phyloP scores from a whole-genome alignment of 2,888 invertebrate genomes.

The Dryococelus australis region DNA sequence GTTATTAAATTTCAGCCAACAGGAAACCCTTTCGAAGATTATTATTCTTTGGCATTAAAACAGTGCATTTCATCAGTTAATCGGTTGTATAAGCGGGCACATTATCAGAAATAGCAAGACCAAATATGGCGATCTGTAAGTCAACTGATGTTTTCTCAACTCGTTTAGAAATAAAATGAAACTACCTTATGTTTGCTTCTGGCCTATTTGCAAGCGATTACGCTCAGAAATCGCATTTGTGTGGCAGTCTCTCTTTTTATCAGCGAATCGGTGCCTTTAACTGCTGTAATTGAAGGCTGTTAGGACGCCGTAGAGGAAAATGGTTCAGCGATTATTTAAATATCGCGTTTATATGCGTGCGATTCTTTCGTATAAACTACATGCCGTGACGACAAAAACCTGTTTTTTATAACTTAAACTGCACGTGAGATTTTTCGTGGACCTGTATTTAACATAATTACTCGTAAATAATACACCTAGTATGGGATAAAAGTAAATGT shows the following conservation, averaged over 20 bases:
- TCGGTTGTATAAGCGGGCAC: too few species aligned
- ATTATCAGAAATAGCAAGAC: too few species aligned
- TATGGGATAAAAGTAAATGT: not conserved
- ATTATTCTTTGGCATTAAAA: too few species aligned
- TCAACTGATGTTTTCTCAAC: not conserved
- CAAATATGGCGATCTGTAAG: too few species aligned
- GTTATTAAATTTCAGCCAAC: too few species aligned
- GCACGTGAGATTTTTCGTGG: not conserved
- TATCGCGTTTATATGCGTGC: not conserved
- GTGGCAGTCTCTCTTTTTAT: not conserved
- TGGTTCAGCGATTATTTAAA: not conserved
- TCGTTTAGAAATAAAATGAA: not conserved
- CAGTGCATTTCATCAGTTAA: too few species aligned
- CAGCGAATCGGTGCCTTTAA: not conserved
- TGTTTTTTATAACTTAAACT: not conserved
- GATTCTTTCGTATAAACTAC: not conserved
- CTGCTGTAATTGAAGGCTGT: not conserved
- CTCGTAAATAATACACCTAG: not conserved
- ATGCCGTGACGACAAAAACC: not conserved
- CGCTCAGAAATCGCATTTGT: not conserved
- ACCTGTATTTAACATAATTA: not conserved
- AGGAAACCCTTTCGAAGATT: too few species aligned
- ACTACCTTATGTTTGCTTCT: not conserved
- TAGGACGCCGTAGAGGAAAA: not conserved
- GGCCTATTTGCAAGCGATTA: not conserved